phyloP scores from a whole-genome alignment of 1,140 invertebrate genomes.

The Zaprionus ghesquierei region DNA sequence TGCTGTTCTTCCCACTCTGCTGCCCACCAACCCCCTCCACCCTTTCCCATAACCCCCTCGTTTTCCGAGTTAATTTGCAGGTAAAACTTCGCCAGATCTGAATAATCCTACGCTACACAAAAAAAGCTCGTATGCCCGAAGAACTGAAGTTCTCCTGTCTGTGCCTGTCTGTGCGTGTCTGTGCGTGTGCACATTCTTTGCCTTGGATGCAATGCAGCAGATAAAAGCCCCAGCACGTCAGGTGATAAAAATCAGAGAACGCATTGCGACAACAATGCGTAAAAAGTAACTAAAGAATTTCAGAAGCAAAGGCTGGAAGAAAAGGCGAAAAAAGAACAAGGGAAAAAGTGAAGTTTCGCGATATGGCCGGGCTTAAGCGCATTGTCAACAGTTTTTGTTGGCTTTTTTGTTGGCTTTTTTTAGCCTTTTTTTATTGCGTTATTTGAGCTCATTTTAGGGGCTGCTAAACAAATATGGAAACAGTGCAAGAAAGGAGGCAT shows the following conservation, averaged over 20 bases:
- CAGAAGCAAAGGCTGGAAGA: constrained; percentile 17
- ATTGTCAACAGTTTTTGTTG: constrained; percentile 33
- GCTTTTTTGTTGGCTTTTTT: not conserved
- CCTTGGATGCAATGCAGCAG: no score
- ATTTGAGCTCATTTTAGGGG: not conserved
- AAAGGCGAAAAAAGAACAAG: not conserved
- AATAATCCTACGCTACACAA: not conserved
- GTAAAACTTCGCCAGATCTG: not conserved
- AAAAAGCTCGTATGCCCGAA: not conserved
- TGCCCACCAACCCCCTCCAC: not conserved
- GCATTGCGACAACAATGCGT: constrained; percentile 38
- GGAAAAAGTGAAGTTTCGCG: not conserved
- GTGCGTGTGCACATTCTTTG: constrained; percentile 16
- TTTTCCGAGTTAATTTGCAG: constrained; percentile 24
- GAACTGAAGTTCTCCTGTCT: not conserved
- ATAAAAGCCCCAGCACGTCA: constrained; percentile 47
- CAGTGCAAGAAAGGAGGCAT: not conserved
- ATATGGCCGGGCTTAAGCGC: constrained; percentile 11
- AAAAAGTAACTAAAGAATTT: constrained; percentile 27
- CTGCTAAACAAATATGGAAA: constrained; percentile 4
- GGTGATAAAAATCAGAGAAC: constrained; percentile 62
- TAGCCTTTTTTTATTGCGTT: constrained; percentile 8
- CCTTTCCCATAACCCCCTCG: not conserved
- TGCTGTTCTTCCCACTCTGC: constrained; percentile 1
- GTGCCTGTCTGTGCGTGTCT: not conserved